Conservation (phyloP, 2,113 vertebrate genomes). For the Oryzias woworae region DNA sequence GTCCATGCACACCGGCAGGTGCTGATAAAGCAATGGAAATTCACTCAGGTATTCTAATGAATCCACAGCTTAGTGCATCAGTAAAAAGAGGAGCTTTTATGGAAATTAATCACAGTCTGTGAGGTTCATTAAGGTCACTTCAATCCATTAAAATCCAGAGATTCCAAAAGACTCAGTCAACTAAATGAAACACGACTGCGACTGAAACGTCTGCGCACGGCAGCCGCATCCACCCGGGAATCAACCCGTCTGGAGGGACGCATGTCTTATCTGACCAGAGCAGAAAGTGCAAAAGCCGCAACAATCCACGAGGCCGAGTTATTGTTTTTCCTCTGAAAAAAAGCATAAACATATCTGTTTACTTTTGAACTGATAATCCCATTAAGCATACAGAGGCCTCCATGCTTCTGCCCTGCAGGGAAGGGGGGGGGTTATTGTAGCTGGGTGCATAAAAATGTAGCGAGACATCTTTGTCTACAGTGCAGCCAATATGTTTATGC, state of each 20-base stretch:
- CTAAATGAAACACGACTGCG: background rate
- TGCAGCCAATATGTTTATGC: slow-evolving; percentile 32
- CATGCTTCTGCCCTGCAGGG: background rate
- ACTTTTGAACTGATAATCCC: slow-evolving; percentile 41
- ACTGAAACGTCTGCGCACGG: background rate
- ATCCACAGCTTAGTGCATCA: slow-evolving; percentile 32
- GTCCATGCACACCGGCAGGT: slow-evolving; percentile 2
- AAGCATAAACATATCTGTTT: slow-evolving; percentile 28
- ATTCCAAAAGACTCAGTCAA: slow-evolving; percentile 4
- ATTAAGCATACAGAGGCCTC: slow-evolving; percentile 30
- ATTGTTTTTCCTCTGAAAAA: background rate
- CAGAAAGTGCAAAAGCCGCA: slow-evolving; percentile 18
- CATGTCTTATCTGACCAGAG: slow-evolving; percentile 29
- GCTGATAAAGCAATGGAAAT: slow-evolving; percentile 60
- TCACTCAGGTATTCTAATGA: slow-evolving; percentile 54
- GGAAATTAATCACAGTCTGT: slow-evolving; percentile 33
- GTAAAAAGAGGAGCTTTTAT: slow-evolving; percentile 27
- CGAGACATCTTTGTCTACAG: slow-evolving; percentile 21
- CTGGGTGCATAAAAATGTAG: background rate
- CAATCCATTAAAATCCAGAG: slow-evolving; percentile 19
- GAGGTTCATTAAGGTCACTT: slow-evolving; percentile 29
- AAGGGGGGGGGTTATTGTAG: background rate
- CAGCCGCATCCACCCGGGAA: too few relatives aligned
- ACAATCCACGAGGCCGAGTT: slow-evolving; percentile 14
- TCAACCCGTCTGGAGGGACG: background rate